These are phyloP conservation scores for Drosophila anceps DNA, from an alignment of 2,888 invertebrate genomes.

Conservation along the genomic window DNA sequence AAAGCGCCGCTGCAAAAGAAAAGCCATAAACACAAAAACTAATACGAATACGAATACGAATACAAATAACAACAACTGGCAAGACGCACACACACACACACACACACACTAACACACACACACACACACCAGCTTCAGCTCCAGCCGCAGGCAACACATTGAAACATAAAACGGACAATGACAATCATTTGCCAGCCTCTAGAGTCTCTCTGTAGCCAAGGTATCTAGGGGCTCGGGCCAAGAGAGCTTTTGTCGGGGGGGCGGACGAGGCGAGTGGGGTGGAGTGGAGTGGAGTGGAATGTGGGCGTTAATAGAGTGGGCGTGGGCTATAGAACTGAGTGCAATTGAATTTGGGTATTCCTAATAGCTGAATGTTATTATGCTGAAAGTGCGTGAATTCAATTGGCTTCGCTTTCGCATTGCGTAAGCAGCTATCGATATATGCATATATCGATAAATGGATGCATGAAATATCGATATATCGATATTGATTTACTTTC, in stretches of 20 bases:
- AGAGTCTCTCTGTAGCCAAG: conserved; percentile 17
- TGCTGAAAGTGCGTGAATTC: not conserved
- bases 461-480: not conserved
- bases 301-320: not conserved
- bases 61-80: conserved; percentile 6
- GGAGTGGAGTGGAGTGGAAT: not conserved
- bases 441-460: too few species aligned
- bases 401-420: not conserved
- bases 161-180: conserved; percentile 56
- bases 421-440: not conserved
- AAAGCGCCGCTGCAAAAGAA: conserved; percentile 35
- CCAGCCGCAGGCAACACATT: conserved; percentile 30
- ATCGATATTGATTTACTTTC: not conserved
- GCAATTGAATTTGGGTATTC: not conserved
- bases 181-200: conserved; percentile 53
- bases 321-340: not conserved
- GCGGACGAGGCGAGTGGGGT: too few species aligned
- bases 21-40: conserved; percentile 28
- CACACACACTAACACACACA: not conserved
- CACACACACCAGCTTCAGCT: conserved; percentile 1
- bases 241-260: too few species aligned
- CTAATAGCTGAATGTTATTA: not conserved
- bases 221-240: conserved; percentile 11
- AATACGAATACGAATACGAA: conserved; percentile 24
- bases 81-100: conserved; percentile 2